Conservation (phyloP, 2,888 invertebrate genomes). For the Entomobrya multifasciata region DNA sequence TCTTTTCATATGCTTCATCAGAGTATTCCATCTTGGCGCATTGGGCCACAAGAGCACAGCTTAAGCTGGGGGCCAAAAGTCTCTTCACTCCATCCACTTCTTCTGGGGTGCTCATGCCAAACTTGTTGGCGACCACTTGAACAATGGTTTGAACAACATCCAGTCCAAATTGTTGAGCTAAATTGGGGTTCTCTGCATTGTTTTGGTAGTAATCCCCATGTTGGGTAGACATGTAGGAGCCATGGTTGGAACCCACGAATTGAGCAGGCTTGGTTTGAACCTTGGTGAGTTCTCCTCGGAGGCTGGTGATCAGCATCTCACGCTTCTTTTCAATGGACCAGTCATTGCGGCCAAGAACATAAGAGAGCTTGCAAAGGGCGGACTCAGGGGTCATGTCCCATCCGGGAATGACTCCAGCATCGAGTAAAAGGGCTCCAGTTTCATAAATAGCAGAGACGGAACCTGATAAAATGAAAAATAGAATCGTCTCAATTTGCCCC, state of each 20-base stretch:
- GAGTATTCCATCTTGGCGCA: constrained; percentile 79
- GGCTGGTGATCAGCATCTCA: constrained; percentile 89
- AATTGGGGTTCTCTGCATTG: constrained; percentile 53
- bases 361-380: constrained; percentile 93
- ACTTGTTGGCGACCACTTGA: constrained; percentile 84
- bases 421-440: constrained; percentile 86
- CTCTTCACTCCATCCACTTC: constrained; percentile 84
- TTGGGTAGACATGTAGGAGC: constrained; percentile 53
- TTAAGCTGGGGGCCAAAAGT: constrained; percentile 87
- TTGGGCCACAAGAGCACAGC: constrained; percentile 85
- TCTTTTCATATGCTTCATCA: constrained; percentile 82
- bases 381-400: constrained; percentile 97
- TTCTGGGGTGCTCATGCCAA: constrained; percentile 84
- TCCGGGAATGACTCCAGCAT: constrained; percentile 84
- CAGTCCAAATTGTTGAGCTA: constrained; percentile 74
- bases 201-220: constrained; percentile 60
- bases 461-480: too few species aligned
- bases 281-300: constrained; percentile 90
- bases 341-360: constrained; percentile 90
- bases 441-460: constrained; percentile 90
- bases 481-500: not conserved
- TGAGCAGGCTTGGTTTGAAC: constrained; percentile 71
- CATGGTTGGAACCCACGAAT: constrained; percentile 57
- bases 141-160: constrained; percentile 83
- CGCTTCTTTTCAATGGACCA: constrained; percentile 86